Evolutionary conservation across 2,113 vertebrate species (phyloP), one percentile per base, ranked within the genome.

Genomic region (Mesitornis unicolor): DNA sequence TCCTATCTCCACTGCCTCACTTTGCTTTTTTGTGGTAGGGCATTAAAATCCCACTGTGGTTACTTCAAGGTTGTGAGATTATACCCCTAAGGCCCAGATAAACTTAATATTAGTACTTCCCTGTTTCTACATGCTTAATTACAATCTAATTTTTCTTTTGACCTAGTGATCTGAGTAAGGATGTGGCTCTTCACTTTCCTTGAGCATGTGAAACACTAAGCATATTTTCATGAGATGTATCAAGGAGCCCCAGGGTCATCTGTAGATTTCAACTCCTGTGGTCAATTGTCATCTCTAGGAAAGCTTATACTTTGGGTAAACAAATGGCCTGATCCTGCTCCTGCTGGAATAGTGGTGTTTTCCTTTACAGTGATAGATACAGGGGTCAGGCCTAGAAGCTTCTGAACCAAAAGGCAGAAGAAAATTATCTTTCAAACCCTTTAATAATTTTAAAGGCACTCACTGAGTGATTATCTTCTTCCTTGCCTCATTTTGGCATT

Each of bases 361-460:
- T 75, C 57, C n/a, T 57, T 93, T 96, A 69, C 45, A 71, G n/a
- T 6, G 1, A 21, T 20, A 95, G 28, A 54, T 73, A 73, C 8
- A 71, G 50, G 14, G 33, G 57, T 89, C 78, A 91, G n/a, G 31
- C 69, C 74, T 69, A 57, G 89, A 92, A 93, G 38, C 31, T 87
- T 53, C 68, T 78, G 47, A 92, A 88, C 24, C 42, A 80, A 63
- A 35, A 77, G 13, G n/a, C 35, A 71, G 40, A n/a, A 84, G 64
- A 86, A 80, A 90, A 84, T 81, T 20, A 25, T 88, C 82, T 86
- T 83, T 93, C 59, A 79, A 48, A 43, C 9, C 18, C 48, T 82
- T 91, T 86, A 38, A 57, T 91, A 94, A 77, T 85, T 95, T 88
- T 88, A 42, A 80, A 93, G 35, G 59, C 90, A 20, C 67, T 90